These are phyloP conservation scores for Melanotaenia duboulayi DNA, from an alignment of 2,113 vertebrate genomes.

Conservation along the genomic window DNA sequence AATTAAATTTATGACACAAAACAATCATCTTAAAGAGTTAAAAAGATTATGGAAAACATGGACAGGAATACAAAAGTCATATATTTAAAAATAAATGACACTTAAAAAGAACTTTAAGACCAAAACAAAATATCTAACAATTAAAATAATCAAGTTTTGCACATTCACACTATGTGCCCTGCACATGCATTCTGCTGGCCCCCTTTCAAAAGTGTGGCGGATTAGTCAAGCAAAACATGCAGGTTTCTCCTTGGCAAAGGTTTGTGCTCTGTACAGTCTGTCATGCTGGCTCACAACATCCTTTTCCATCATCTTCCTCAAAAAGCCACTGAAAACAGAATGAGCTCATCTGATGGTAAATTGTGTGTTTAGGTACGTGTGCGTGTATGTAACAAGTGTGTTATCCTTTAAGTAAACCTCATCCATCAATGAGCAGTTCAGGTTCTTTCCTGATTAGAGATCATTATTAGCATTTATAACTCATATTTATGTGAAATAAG, in stretches of 20 bases:
- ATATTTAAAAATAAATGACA: constrained; percentile 38
- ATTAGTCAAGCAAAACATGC: constrained; percentile 50
- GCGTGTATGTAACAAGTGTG: background rate
- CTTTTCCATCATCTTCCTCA: constrained; percentile 19
- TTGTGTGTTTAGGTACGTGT: background rate
- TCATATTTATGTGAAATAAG: background rate
- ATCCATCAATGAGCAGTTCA: background rate
- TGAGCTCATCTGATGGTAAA: constrained; percentile 16
- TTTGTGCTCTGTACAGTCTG: constrained; percentile 3
- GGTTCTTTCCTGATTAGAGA: background rate
- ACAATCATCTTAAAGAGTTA: constrained; percentile 40
- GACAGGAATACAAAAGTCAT: constrained; percentile 33
- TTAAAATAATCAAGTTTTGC: constrained; percentile 54
- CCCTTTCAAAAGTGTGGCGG: constrained; percentile 39
- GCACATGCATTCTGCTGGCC: constrained; percentile 76
- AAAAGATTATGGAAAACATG: constrained; percentile 47
- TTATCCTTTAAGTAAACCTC: constrained; percentile 1
- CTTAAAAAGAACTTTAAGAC: constrained; percentile 26
- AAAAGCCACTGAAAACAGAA: constrained; percentile 6
- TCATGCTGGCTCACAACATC: constrained; percentile 6
- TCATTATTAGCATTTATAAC: constrained; percentile 1
- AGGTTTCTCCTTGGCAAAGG: constrained; percentile 6
- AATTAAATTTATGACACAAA: constrained; percentile 37
- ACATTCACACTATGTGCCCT: constrained; percentile 71
- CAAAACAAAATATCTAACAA: constrained; percentile 24